phyloP scores from a whole-genome alignment of 2,113 vertebrate genomes.

The Fregetta grallaria region DNA sequence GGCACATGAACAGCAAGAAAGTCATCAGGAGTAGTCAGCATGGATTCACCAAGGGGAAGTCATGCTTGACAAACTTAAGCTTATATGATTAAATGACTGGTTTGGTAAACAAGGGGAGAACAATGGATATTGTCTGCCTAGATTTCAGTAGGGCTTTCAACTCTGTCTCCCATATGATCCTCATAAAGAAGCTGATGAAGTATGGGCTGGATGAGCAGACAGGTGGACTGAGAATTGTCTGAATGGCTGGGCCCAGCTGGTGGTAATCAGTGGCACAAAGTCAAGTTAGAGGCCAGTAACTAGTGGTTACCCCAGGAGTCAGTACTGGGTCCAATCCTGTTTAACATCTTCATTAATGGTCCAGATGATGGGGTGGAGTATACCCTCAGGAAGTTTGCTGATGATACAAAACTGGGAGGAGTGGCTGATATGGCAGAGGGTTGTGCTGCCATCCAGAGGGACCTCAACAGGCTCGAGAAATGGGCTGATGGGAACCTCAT shows the following conservation, averaged over 20 bases:
- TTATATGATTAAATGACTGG: not conserved
- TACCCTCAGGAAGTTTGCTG: not conserved
- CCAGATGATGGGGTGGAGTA: not conserved
- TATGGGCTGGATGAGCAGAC: not conserved
- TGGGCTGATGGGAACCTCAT: not conserved
- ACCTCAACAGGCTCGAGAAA: not conserved
- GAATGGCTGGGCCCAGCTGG: accelerated
- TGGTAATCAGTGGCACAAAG: not conserved
- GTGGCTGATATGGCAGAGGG: not conserved
- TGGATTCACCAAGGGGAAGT: not conserved
- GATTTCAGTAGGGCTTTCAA: not conserved
- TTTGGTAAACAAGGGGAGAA: not conserved
- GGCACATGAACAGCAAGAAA: not conserved
- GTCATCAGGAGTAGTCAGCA: not conserved
- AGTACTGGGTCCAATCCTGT: not conserved
- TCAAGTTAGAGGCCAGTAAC: not conserved
- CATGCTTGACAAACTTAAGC: not conserved
- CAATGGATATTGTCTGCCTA: not conserved
- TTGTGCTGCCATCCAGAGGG: not conserved
- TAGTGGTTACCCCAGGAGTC: not conserved
- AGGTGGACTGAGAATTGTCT: not conserved
- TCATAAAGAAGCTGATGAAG: not conserved
- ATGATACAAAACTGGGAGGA: not conserved
- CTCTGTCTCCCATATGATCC: not conserved
- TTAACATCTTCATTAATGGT: not conserved